Conservation (phyloP, 1,140 invertebrate species). For the Chymomyza costata region DNA sequence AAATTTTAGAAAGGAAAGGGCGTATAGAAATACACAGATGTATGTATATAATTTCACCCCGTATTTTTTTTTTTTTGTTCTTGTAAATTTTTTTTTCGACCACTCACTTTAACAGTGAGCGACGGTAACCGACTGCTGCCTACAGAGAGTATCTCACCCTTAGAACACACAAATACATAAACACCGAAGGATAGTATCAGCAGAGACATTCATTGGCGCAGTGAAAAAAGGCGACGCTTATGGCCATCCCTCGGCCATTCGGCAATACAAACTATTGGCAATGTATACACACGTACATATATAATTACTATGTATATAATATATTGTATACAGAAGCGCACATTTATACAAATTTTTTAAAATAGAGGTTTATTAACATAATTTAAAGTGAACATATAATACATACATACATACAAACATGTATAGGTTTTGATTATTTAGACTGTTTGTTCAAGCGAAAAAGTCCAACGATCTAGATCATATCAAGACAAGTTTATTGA, state of each 20-base stretch:
- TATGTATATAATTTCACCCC: slow-evolving; percentile 22
- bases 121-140: slow-evolving; percentile 27
- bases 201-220: slow-evolving; percentile 26
- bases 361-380: slow-evolving; percentile 11
- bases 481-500: too few species aligned
- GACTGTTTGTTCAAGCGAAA: too few species aligned
- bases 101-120: slow-evolving; percentile 15
- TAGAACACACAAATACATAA: slow-evolving; percentile 7
- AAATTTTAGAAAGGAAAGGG: neutral
- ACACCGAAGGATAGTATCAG: slow-evolving; percentile 3
- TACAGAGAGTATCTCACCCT: slow-evolving; percentile 19
- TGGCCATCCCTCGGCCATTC: slow-evolving; percentile 19
- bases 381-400: slow-evolving; percentile 6
- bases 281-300: neutral
- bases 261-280: neutral
- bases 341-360: neutral
- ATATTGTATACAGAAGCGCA: too few species aligned
- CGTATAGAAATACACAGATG: slow-evolving; percentile 1
- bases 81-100: slow-evolving; percentile 41
- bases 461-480: too few species aligned
- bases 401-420: too few species aligned
- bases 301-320: too few species aligned
- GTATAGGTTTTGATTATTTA: neutral
- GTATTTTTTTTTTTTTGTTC: slow-evolving; percentile 35
- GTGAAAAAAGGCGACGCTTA: slow-evolving; percentile 1